Evolutionary conservation across 2,888 invertebrate genomes (phyloP).

Genomic region (Pelosia muscerda): DNA sequence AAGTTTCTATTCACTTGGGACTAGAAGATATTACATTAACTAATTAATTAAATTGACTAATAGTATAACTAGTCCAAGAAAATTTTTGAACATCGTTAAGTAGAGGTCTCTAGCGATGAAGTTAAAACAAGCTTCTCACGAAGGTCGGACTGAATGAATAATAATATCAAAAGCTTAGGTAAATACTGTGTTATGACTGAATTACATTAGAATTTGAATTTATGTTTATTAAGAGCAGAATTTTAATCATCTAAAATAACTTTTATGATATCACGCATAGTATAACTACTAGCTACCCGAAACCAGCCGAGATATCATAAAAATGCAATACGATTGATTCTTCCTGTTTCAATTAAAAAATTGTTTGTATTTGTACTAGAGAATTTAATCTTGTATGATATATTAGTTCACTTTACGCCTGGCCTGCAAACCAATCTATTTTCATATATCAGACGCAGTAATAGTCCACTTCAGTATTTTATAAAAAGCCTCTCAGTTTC

Average conservation of each 20-base stretch:
- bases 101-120: conserved; percentile 11
- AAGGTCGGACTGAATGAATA: conserved; percentile 39
- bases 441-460: conserved; percentile 17
- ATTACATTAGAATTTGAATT: conserved; percentile 34
- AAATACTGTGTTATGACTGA: conserved; percentile 34
- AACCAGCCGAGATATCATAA: conserved; percentile 9
- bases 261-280: too few relatives aligned
- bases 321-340: conserved; percentile 6
- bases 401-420: conserved; percentile 3
- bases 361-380: conserved; percentile 1
- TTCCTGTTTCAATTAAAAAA: neutral
- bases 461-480: conserved; percentile 11
- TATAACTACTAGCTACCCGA: neutral
- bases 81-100: conserved; percentile 4
- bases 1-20: neutral
- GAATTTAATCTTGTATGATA: conserved; percentile 16
- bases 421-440: conserved; percentile 14
- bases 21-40: neutral
- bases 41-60: neutral
- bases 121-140: conserved; percentile 31
- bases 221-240: conserved; percentile 18
- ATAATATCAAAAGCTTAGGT: conserved; percentile 32
- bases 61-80: neutral
- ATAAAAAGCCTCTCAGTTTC: conserved; percentile 16
- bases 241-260: neutral